phyloP scores from a whole-genome alignment of 35 echinoderm and acorn worm genomes.

The Amphiura filiformis region DNA sequence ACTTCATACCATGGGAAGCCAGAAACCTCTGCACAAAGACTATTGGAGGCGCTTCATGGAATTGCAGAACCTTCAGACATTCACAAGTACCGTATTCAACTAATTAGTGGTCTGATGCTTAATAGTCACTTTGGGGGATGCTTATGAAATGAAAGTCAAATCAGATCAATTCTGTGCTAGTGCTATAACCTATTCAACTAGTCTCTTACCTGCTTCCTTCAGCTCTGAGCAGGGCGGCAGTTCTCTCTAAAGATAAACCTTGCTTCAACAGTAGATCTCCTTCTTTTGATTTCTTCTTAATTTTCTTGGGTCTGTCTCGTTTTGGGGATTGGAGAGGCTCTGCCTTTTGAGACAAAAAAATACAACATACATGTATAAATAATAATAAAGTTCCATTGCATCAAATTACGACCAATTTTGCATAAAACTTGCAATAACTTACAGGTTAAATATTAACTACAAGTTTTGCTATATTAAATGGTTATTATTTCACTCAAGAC shows the following conservation, averaged over 20 bases:
- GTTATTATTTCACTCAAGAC: no score
- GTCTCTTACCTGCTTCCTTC: background rate
- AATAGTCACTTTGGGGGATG: background rate
- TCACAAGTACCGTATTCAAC: background rate
- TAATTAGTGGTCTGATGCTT: no score
- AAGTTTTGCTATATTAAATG: no score
- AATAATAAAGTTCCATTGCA: no score
- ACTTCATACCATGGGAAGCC: background rate
- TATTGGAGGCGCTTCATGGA: background rate
- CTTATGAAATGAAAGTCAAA: background rate
- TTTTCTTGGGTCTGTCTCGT: background rate
- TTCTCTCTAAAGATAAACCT: background rate
- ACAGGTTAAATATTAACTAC: no score
- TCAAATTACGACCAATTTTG: no score
- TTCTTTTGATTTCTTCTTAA: background rate
- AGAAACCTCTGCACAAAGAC: background rate
- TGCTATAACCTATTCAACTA: no score
- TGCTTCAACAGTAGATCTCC: background rate
- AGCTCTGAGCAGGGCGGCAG: background rate
- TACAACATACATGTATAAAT: background rate
- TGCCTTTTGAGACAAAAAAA: background rate
- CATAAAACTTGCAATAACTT: no score
- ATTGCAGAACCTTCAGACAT: background rate
- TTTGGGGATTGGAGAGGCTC: background rate
- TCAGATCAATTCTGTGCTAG: background rate